Base-by-base conservation (phyloP, 1,140 invertebrate genomes). In the Drosophila orosa region DNA sequence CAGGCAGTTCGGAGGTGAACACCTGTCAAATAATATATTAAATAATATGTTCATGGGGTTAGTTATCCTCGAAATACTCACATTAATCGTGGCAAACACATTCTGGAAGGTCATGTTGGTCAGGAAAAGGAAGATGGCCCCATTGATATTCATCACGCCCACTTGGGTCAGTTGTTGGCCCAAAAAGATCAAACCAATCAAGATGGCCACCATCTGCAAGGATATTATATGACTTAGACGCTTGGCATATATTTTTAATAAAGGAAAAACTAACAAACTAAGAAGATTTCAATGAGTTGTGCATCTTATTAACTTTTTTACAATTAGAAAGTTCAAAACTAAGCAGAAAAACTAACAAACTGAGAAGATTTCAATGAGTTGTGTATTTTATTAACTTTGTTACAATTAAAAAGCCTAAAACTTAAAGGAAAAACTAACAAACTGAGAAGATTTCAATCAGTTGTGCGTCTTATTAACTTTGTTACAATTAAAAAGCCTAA, bases 71-170 rank as follows among this genome's bases (percentile, higher is more conserved):
- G 0, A 48, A 29, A 10, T 13, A 94, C 95, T 95, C 93, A 98
- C 97, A 92, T 96, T 96, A 50, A 98, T 95, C 19, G 98, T 97
- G 45, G 96, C 95, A 87, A 97, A 97, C 10, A 97, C 95, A 92
- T 98, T 98, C 90, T 97, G 97, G 92, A 98, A 98, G 8, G 97
- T 99, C 95, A 98, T 97, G 92, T 98, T 98, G 5, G 96, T 98
- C 3, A 99, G 93, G 89, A 98, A 96, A 57, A 99, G 95, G 90
- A 98, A 99, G 22, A 99, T 94, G n/a, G 96, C 97, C 48, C 98
- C 98, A 91, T 98, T 99, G 62, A 99, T 98, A 91, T 99, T 99
- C 95, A 97, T 97, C 0, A 98, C 96, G 5, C 97, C 97, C 78
- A 97, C 95, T 92, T 98, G 96, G 80, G 97, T 95, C 33, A 97